Base-by-base conservation (phyloP, 1,140 invertebrate species). In the Lordiphosa clarofinis region DNA sequence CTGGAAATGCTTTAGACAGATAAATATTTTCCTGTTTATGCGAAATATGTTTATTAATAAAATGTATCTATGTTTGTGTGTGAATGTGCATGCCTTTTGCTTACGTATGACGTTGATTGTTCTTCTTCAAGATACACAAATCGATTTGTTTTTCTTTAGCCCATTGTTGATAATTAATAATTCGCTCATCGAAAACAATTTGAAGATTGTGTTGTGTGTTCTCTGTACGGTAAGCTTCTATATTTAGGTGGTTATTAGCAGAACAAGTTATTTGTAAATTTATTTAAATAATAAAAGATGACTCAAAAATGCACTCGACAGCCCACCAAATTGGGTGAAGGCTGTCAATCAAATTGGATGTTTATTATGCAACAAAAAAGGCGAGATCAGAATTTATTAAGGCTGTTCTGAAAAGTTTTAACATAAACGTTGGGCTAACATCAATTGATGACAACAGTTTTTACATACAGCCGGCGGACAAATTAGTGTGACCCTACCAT, bases 151-250 rank as follows among this genome's bases (percentile, higher is more conserved):
- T 73, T 64, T 42, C 64, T 67, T 50, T 50, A 21, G 36, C 12
- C 43, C 57, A 56, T 59, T 75, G 67, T 75, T 68, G 67, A 75
- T 81, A 81, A 82, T 75, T 82, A 65, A 68, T 82, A 81, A 75
- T 82, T 75, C 55, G 72, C 61, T 75, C 64, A 79, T 79, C 67
- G 48, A 55, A 58, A 44, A 28, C 24, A 21, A 21, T 21, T 21
- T 21, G 21, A 21, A 21, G 21, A 21, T 21, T 21, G 21, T 21
- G 3, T 4, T 21, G 21, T 21, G 21, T 21, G 1, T 21, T 1
- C 15, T 15, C 15, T 15, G 21, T 21, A 4, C 21, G 4, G 75
- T 81, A 72, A 82, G 58, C 50, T 6, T 47, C 62, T 82, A 81
- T 82, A 57, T 81, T 75, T 81, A 81, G 21, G 21, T 21, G 60